These are phyloP conservation scores for Apostichopus californicus DNA, from an alignment of 35 echinoderm and acorn worm genomes.

Conservation along the genomic window DNA sequence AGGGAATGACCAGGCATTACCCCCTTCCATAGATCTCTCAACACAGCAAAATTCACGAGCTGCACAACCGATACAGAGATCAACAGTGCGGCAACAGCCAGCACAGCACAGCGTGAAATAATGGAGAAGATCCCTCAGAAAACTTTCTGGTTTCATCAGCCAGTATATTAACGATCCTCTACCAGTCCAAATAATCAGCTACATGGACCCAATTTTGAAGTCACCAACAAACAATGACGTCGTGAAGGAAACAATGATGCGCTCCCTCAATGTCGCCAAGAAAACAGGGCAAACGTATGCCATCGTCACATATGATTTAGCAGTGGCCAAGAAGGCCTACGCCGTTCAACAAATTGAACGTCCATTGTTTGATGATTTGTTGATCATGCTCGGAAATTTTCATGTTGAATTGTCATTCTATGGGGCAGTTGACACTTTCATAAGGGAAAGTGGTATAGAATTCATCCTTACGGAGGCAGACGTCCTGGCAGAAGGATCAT, in stretches of 20 bases:
- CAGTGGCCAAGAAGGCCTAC: conserved; percentile 49
- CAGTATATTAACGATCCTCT: conserved; percentile 59
- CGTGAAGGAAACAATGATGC: conserved; percentile 72
- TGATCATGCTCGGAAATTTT: conserved; percentile 79
- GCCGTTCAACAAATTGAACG: conserved; percentile 57
- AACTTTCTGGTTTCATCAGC: conserved; percentile 70
- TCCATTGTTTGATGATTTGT: conserved; percentile 67
- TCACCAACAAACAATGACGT: conserved; percentile 90
- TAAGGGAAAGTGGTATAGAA: conserved; percentile 67
- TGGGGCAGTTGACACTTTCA: conserved; percentile 70
- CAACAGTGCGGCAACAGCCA: neutral
- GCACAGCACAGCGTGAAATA: neutral
- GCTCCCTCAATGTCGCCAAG: conserved; percentile 18
- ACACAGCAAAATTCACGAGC: neutral
- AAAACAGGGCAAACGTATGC: conserved; percentile 75
- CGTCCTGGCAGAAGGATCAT: too few relatives aligned
- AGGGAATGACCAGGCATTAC: neutral
- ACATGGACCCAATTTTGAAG: conserved; percentile 84
- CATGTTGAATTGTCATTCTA: conserved; percentile 83
- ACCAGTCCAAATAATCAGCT: conserved; percentile 74
- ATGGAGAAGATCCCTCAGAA: conserved; percentile 34
- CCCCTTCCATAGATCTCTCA: conserved; percentile 16
- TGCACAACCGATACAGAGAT: neutral
- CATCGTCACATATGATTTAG: conserved; percentile 77
- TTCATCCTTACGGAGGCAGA: conserved; percentile 61